A percentile compares a stretch with the other conserved stretches of the same genome.
These are phyloP conservation scores for Enteromius anoplus DNA, from an alignment of 2,797 vertebrate genomes.

Conservation along the genomic window DNA sequence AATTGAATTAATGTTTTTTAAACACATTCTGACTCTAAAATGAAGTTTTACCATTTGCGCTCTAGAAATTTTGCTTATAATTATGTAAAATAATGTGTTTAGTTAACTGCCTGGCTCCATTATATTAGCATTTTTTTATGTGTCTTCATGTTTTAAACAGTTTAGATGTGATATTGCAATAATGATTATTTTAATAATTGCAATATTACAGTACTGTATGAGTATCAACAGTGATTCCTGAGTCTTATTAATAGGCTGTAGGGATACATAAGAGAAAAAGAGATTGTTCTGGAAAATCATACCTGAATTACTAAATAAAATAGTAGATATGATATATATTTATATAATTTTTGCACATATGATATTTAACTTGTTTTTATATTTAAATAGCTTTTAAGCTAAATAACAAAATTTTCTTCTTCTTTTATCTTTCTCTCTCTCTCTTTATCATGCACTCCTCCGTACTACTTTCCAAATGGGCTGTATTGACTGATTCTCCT, in stretches of 20 bases:
- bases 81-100: no score
- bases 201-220: not conserved
- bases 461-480: slow-evolving; percentile 70
- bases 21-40: not conserved
- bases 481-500: slow-evolving; percentile 77
- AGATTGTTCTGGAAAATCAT: not conserved
- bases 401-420: not conserved
- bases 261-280: not conserved
- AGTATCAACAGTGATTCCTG: not conserved
- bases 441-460: slow-evolving; percentile 61
- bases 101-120: no score
- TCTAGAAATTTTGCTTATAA: no score
- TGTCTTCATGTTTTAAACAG: no score
- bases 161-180: no score
- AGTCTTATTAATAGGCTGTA: not conserved
- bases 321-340: not conserved
- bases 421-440: slow-evolving; percentile 62
- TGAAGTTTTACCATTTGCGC: no score
- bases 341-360: not conserved
- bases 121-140: no score
- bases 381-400: not conserved
- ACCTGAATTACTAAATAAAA: not conserved
- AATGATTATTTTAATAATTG: not conserved
- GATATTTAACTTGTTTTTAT: not conserved
- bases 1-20: not conserved